Percentiles rank a stretch among this genome's conserved stretches.
Conservation (phyloP, 1,140 invertebrate genomes). For the Drusus annulatus region DNA sequence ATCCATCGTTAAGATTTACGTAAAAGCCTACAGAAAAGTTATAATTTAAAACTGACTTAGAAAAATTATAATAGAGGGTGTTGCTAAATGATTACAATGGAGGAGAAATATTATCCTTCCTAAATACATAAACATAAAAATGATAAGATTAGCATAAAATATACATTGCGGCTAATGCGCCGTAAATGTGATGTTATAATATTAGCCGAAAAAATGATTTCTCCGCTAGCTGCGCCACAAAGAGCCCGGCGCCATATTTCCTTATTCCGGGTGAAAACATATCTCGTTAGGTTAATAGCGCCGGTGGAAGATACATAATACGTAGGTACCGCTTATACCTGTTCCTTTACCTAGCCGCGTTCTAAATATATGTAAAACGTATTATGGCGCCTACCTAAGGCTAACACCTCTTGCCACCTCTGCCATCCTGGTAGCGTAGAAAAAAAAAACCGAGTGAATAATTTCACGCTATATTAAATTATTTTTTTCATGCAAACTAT, state of each 20-base stretch:
- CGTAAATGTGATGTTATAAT: slow-evolving; percentile 22
- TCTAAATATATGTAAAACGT: no score
- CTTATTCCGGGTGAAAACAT: slow-evolving; percentile 47
- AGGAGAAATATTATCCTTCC: no score
- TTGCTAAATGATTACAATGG: no score
- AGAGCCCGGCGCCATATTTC: slow-evolving; percentile 36
- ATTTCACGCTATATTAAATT: no score
- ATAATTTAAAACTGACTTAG: no score
- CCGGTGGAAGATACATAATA: slow-evolving; percentile 6
- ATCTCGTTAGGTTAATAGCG: slow-evolving; percentile 38
- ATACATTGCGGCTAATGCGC: neutral
- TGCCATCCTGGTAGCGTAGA: no score
- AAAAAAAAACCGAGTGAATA: no score
- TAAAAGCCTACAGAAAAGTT: neutral
- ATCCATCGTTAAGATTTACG: no score
- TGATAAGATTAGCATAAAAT: no score
- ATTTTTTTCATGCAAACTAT: no score
- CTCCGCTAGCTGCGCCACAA: neutral
- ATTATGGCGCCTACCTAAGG: neutral
- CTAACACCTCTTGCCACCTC: neutral
- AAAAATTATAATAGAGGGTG: no score
- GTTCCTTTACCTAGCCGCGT: neutral
- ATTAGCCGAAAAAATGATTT: slow-evolving; percentile 29
- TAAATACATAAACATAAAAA: no score
- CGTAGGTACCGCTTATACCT: neutral